Percentiles rank a stretch among this genome's conserved stretches.
Evolutionary conservation across 2,797 vertebrate genomes (phyloP).

Genomic region (Sternotherus odoratus): DNA sequence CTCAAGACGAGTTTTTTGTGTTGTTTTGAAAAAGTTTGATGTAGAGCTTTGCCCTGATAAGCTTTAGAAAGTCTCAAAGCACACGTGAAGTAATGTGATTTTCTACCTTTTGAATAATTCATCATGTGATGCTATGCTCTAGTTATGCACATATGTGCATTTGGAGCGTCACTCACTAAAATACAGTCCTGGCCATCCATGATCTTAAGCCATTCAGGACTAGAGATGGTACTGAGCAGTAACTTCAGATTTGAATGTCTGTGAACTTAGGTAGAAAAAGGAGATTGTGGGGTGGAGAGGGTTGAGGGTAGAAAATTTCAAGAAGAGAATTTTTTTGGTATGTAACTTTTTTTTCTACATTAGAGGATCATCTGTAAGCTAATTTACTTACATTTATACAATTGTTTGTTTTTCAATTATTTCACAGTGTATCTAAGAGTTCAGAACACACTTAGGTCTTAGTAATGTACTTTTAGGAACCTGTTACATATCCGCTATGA

Average conservation of each 20-base stretch:
- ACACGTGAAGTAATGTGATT: not conserved
- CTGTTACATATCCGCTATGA: not conserved
- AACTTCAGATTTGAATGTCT: not conserved
- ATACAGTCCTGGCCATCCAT: not conserved
- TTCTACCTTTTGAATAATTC: not conserved
- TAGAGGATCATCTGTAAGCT: not conserved
- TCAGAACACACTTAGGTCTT: not conserved
- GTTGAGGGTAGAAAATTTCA: not conserved
- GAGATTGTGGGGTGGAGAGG: not conserved
- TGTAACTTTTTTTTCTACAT: not conserved
- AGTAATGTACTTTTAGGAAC: not conserved
- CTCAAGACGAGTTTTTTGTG: not conserved
- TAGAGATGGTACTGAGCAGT: not conserved
- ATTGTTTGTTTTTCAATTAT: not conserved
- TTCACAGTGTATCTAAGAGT: not conserved
- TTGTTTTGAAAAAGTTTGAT: not conserved
- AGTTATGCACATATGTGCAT: not conserved
- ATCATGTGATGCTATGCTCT: not conserved
- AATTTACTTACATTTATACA: not conserved
- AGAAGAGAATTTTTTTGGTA: not conserved
- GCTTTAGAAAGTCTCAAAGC: not conserved
- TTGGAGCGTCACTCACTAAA: constrained; percentile 1
- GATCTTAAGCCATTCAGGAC: not conserved
- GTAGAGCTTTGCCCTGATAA: not conserved
- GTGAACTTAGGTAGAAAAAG: not conserved